phyloP scores from a whole-genome alignment of 2,113 vertebrate species.

The Brachyistius frenatus region DNA sequence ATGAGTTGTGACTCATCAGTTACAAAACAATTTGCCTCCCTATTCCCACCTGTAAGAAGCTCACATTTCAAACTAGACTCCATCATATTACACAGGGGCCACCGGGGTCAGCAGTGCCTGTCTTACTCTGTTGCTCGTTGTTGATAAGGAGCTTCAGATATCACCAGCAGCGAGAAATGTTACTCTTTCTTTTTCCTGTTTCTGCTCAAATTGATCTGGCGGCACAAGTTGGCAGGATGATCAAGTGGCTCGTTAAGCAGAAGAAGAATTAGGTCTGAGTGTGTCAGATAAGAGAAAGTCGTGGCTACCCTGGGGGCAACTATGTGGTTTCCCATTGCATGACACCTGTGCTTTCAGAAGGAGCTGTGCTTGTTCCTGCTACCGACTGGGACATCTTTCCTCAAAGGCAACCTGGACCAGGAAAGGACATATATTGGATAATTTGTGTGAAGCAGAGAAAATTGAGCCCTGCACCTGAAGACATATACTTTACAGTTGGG shows the following conservation, averaged over 20 bases:
- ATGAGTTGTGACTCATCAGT: slow-evolving; percentile 4
- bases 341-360: slow-evolving; percentile 60
- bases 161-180: slow-evolving; percentile 60
- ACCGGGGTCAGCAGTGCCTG: slow-evolving; percentile 35
- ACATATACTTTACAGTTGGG: neutral
- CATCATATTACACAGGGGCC: slow-evolving; percentile 44
- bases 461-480: slow-evolving; percentile 22
- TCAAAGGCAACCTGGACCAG: slow-evolving; percentile 14
- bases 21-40: neutral
- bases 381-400: slow-evolving; percentile 14
- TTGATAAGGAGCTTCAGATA: slow-evolving; percentile 73
- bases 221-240: slow-evolving; percentile 71
- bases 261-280: slow-evolving; percentile 69
- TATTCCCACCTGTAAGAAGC: slow-evolving; percentile 24
- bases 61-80: slow-evolving; percentile 45
- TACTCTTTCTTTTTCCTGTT: slow-evolving; percentile 52
- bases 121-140: slow-evolving; percentile 53
- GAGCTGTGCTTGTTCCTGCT: slow-evolving; percentile 17
- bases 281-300: slow-evolving; percentile 66
- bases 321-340: slow-evolving; percentile 33
- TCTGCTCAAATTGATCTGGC: slow-evolving; percentile 71
- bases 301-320: slow-evolving; percentile 28
- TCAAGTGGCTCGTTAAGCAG: slow-evolving; percentile 81
- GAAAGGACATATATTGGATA: neutral
- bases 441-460: slow-evolving; percentile 4